Conservation (phyloP, 2,888 invertebrate genomes). For the Erebia ligea region DNA sequence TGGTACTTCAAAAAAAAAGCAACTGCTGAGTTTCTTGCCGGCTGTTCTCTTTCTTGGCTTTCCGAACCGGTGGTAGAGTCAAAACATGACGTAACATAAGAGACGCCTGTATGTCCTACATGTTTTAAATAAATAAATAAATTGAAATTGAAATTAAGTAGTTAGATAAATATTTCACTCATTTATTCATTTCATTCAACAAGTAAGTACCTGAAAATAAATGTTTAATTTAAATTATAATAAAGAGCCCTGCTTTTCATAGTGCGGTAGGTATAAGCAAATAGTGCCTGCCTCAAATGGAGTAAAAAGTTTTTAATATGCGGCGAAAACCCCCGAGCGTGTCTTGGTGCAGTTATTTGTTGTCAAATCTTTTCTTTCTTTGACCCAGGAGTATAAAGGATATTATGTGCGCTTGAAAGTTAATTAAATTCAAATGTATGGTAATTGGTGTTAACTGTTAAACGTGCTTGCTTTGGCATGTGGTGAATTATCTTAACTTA, state of each 20-base stretch:
- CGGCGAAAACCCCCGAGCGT: conserved; percentile 48
- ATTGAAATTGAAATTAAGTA: too few species aligned
- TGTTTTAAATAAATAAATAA: too few species aligned
- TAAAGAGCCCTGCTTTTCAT: conserved; percentile 52
- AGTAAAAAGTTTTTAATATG: conserved; percentile 61
- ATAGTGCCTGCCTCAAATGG: conserved; percentile 53
- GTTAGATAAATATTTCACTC: too few species aligned
- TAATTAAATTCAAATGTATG: conserved; percentile 77
- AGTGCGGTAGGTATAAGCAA: conserved; percentile 45
- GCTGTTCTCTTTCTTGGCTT: too few species aligned
- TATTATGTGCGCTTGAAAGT: conserved; percentile 69
- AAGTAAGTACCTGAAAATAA: conserved; percentile 18
- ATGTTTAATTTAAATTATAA: conserved; percentile 54
- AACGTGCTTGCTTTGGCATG: conserved; percentile 46
- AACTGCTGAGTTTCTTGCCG: too few species aligned
- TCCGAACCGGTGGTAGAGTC: too few species aligned
- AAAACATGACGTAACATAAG: too few species aligned
- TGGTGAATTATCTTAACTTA: conserved; percentile 9
- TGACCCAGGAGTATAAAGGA: conserved; percentile 58
- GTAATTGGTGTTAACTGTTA: conserved; percentile 51
- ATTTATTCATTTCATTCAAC: too few species aligned
- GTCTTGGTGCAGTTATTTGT: conserved; percentile 57
- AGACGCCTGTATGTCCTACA: too few species aligned
- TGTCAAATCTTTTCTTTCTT: conserved; percentile 59
- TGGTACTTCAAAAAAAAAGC: too few species aligned